These are phyloP conservation scores for Oreochromis spilurus DNA, from an alignment of 2,113 vertebrate genomes.

Conservation along the genomic window DNA sequence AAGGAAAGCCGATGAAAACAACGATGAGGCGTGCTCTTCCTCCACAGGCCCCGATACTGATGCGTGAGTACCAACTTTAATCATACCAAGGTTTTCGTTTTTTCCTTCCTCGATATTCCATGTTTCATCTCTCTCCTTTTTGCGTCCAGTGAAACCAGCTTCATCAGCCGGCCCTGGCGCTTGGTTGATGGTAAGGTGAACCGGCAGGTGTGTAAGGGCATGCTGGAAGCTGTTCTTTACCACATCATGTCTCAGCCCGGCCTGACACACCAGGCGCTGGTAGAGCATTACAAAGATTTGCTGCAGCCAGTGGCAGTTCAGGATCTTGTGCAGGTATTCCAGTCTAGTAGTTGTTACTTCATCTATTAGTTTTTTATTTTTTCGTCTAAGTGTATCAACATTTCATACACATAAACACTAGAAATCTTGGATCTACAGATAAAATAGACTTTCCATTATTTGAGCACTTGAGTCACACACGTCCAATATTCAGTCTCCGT, in stretches of 20 bases:
- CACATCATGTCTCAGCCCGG: slow-evolving; percentile 89
- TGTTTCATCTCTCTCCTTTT: neutral
- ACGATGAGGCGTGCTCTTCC: neutral
- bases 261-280: slow-evolving; percentile 70
- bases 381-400: neutral
- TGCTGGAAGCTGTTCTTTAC: slow-evolving; percentile 87
- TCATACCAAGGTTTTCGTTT: neutral
- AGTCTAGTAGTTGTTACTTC: neutral
- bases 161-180: slow-evolving; percentile 89
- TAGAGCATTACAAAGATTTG: slow-evolving; percentile 81
- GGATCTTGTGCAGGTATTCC: slow-evolving; percentile 85
- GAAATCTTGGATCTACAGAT: neutral
- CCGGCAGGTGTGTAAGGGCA: slow-evolving; percentile 86
- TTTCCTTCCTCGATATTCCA: neutral
- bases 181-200: slow-evolving; percentile 88
- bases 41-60: neutral
- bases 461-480: neutral
- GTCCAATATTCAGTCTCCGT: neutral
- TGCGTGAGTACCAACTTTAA: slow-evolving; percentile 22
- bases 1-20: neutral
- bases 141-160: slow-evolving; percentile 47
- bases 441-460: neutral
- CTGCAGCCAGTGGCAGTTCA: slow-evolving; percentile 83
- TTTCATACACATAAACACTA: neutral
- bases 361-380: neutral